Base-by-base conservation (phyloP, 2,888 invertebrate species). In the Ligdia adustata region DNA sequence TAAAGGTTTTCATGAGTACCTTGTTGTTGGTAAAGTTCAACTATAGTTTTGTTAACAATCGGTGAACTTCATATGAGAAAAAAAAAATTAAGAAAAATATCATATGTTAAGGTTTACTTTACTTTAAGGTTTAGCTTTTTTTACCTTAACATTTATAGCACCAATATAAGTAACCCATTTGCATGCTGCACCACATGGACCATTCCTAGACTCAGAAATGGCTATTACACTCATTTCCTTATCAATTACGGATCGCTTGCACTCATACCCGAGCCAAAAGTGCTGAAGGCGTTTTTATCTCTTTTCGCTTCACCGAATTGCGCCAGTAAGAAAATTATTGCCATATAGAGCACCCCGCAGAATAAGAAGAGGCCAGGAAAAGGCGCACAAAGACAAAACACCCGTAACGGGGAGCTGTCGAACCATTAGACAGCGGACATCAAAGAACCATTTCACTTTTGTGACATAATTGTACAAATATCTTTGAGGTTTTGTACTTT, bases 241-340 rank as follows among this genome's bases (percentile, higher is more conserved):
- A 52, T 52, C 52, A 43, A 35, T 28, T 39, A 46, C 38, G 34
- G 11, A 42, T 58, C 43, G 40, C 43, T 29, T 47, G 29, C 41
- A 48, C 69, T 65, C 66, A 59, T 60, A 64, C 43, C 46, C 29
- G 48, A 66, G 69, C 77, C 78, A 79, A 80, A 82, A 81, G 75
- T 72, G 79, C 79, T 79, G 78, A 78, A 60, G n/a, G 63, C 72
- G 69, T 80, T 83, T 84, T 84, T 84, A 83, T 83, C 82, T 82
- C 71, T 73, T 82, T 79, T 79, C 83, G 79, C 79, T 79, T 81
- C 78, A 78, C 50, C 75, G 82, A 73, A 50, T 69, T 68, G 62
- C 64, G 67, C 66, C 69, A 76, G 77, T 69, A 74, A 79, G 77
- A 76, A 82, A 84, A 81, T 82, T 82, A 83, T 82, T 78, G 72